These are phyloP conservation scores for Drosophila neotestacea DNA, from an alignment of 2,888 invertebrate genomes.

Conservation along the genomic window DNA sequence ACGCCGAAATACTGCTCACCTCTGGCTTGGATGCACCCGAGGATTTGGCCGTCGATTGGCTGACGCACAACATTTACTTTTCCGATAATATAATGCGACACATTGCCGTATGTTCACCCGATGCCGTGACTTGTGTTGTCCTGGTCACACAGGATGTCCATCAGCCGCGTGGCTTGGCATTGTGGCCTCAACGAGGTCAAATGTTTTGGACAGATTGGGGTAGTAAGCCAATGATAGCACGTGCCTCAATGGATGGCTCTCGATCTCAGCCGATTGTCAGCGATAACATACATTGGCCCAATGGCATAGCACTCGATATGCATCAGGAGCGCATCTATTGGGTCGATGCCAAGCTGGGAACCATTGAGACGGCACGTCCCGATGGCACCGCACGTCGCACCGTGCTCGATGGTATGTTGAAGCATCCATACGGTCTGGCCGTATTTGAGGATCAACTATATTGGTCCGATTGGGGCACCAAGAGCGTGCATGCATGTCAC, in stretches of 20 bases:
- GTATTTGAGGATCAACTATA: slow-evolving; percentile 95
- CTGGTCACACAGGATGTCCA: slow-evolving; percentile 88
- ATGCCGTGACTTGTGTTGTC: slow-evolving; percentile 89
- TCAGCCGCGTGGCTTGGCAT: slow-evolving; percentile 89
- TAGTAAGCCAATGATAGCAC: slow-evolving; percentile 89
- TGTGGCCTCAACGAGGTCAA: slow-evolving; percentile 90
- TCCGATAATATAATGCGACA: slow-evolving; percentile 90
- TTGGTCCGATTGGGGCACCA: slow-evolving; percentile 95
- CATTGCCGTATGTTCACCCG: slow-evolving; percentile 90
- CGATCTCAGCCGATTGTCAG: slow-evolving; percentile 88
- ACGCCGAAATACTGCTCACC: slow-evolving; percentile 87
- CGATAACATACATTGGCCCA: slow-evolving; percentile 91
- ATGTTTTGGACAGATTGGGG: slow-evolving; percentile 98
- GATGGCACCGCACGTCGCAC: slow-evolving; percentile 89
- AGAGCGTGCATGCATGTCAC: slow-evolving; percentile 90
- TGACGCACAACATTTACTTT: slow-evolving; percentile 92
- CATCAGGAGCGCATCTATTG: slow-evolving; percentile 93
- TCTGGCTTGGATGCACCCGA: slow-evolving; percentile 90
- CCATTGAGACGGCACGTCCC: slow-evolving; percentile 88
- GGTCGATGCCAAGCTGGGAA: slow-evolving; percentile 91
- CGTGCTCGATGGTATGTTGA: slow-evolving; percentile 87
- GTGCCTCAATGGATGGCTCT: slow-evolving; percentile 94
- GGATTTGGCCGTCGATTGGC: slow-evolving; percentile 91
- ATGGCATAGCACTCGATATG: slow-evolving; percentile 93
- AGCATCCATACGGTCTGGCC: slow-evolving; percentile 93